phyloP scores from a whole-genome alignment of 2,797 vertebrate species.

The Diglossa cyanea region DNA sequence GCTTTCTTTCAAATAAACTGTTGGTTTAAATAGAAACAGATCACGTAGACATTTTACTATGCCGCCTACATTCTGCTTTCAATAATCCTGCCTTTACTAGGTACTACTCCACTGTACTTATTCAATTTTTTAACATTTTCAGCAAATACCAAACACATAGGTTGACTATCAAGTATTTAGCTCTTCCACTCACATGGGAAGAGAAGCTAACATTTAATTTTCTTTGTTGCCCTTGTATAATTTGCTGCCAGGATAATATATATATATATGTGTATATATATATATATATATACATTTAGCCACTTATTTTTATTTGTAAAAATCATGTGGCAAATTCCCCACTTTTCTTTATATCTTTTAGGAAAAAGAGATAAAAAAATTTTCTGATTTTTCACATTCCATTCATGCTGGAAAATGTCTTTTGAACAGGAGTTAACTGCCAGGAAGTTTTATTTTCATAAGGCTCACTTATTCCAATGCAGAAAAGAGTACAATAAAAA shows the following conservation, averaged over 20 bases:
- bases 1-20: not conserved
- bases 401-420: not conserved
- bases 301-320: not conserved
- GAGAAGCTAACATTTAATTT: not conserved
- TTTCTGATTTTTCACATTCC: not conserved
- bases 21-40: not conserved
- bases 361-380: not conserved
- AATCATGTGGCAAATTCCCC: not conserved
- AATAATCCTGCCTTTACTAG: not conserved
- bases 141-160: not conserved
- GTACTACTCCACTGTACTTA: not conserved
- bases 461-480: not conserved
- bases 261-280: not conserved
- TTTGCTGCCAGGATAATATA: not conserved
- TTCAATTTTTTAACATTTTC: not conserved
- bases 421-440: not conserved
- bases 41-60: not conserved
- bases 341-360: not conserved
- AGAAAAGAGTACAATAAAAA: not conserved
- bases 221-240: not conserved
- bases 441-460: not conserved
- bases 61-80: not conserved
- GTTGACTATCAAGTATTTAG: not conserved
- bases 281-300: not conserved
- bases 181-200: not conserved